Evolutionary conservation across 2,888 invertebrate species (phyloP), one percentile per base, ranked within the genome.

Genomic region (Aplocera efformata): DNA sequence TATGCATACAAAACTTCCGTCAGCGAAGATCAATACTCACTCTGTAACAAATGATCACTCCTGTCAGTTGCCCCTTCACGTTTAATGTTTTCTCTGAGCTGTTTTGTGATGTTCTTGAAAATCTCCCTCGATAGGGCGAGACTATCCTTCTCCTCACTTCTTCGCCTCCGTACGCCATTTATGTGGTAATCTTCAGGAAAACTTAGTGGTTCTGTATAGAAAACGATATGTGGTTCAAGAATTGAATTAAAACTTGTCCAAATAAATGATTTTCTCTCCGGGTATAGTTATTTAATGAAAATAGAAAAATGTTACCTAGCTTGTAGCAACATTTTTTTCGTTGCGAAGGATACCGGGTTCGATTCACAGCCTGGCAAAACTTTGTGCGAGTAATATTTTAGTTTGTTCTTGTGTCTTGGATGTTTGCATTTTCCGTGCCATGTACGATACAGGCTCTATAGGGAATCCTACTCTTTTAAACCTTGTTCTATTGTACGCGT

Each of bases 81-180:
- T 54, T 78, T 80, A 70, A 89, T 86, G 63, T 81, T 88, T 68
- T 88, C 86, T 21, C 88, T 75, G 17, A 89, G 79, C 53, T 88
- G 86, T 68, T 88, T 84, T 43, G 85, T 85, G 73, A 89, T 88
- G 61, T 89, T 89, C 63, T 83, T 79, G 71, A 89, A 89, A 74
- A 89, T 88, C 60, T 89, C 88, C 52, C 83, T 77, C 51, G 89
- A 89, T 58, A 88, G 63, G 32, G 89, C 86, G 45, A 89, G 78
- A 54, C 79, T 84, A 62, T 88, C 86, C 56, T 74, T 84, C 41
- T 81, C 83, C 58, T 81, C 80, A 59, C 79, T 79, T 48, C 81
- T 75, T 35, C 82, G 78, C 37, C 76, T 75, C 36, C 82, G 74
- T 44, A 74, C 60, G 46, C 74, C 75, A 76, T 79, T 77, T 30